Base-by-base conservation (phyloP, 2,888 invertebrate species). In the Lasioglossum figueresi region DNA sequence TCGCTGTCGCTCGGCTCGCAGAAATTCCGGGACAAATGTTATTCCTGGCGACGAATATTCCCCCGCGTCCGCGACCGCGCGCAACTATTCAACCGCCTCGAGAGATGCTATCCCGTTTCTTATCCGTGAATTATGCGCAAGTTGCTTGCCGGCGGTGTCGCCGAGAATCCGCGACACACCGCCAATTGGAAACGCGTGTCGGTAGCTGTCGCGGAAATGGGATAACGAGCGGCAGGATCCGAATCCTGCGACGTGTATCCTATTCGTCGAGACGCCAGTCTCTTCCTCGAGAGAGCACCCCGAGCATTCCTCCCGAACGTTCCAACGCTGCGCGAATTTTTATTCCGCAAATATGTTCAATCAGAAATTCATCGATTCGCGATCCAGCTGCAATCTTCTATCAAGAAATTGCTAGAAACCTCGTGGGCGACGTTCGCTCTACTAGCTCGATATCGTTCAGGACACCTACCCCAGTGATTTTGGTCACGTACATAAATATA, bases 111-210 rank as follows among this genome's bases (percentile, higher is more conserved):
- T 31, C 23, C 31, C 43, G 56, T 74, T 68, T 56, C 80, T 82
- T 74, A 73, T 79, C 68, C 80, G 43, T 56, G 82, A 80, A 82
- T 82, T 80, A 82, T 79, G 79, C 73, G 23, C 82, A 74, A 82
- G 68, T 74, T 79, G 73, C 43, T 56, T 27, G 48, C 16, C 34
- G 45, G 27, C 52, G 34, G 52, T 48, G 45, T 40, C 19, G 48
- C 10, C 5, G n/a, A 52, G 40, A 63, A 75, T 71, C 59, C 43
- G 34, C 63, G 52, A 43, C 43, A 40, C 43, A 43, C 63, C 31
- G 31, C 19, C 59, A 63, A 52, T 45, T n/a, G 63, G n/a, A 34
- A 31, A 48, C 63, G 43, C 70, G 76, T 72, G 78, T 59, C 59
- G 37, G 37, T 78, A 59, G 16, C 73, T 78, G 82, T 82, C 82